Percentiles rank a stretch among this genome's conserved stretches.
phyloP scores from a whole-genome alignment of 2,113 vertebrate genomes.

The Orientallactaga bullata region DNA sequence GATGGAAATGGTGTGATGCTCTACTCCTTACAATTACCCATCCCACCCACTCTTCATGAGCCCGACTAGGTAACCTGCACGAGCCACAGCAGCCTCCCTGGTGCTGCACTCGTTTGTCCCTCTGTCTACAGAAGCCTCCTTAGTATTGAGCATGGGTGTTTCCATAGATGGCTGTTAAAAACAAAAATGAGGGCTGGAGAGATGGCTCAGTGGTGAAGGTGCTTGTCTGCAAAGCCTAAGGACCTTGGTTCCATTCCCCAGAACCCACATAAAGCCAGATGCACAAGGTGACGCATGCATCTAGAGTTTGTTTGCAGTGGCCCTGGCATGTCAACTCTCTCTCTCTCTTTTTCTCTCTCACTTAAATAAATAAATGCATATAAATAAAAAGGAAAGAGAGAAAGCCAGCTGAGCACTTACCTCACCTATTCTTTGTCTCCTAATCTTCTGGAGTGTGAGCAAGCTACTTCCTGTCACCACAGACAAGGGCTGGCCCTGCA shows the following conservation, averaged over 20 bases:
- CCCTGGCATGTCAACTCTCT: too few relatives aligned
- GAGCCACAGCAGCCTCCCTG: not conserved
- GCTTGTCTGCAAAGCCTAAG: too few relatives aligned
- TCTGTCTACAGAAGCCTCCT: not conserved
- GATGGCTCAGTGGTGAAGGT: too few relatives aligned
- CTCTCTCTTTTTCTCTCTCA: too few relatives aligned
- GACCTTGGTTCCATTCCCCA: too few relatives aligned
- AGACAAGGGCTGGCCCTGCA: not conserved
- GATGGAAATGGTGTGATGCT: not conserved
- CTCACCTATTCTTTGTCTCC: not conserved
- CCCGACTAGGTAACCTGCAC: accelerated
- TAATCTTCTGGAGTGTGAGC: not conserved
- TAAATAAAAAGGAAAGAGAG: not conserved
- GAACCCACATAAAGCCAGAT: too few relatives aligned
- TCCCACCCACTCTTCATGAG: accelerated
- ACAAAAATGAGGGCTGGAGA: not conserved
- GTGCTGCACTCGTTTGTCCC: not conserved
- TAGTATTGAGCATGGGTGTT: not conserved
- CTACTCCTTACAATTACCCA: not conserved
- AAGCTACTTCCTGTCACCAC: not conserved
- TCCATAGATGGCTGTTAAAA: not conserved
- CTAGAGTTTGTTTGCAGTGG: too few relatives aligned
- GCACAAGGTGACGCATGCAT: too few relatives aligned
- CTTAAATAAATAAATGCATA: too few relatives aligned
- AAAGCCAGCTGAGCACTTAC: not conserved